phyloP scores from a whole-genome alignment of 2,888 invertebrate genomes.

The Apodemia zela region DNA sequence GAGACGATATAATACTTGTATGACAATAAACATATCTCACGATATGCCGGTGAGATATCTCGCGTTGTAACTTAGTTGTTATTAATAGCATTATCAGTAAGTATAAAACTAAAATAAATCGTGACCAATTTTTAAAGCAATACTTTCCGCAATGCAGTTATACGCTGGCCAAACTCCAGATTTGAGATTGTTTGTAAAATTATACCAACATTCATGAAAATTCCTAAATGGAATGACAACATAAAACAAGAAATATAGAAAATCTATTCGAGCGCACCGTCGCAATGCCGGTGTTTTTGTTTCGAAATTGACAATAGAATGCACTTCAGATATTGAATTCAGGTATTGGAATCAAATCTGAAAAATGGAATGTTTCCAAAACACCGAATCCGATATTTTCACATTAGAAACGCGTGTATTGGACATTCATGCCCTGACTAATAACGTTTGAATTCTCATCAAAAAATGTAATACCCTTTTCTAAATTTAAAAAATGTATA shows the following conservation, averaged over 20 bases:
- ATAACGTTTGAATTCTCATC: neutral
- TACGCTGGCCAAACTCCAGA: constrained; percentile 65
- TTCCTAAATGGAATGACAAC: constrained; percentile 35
- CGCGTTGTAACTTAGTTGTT: no score
- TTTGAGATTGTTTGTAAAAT: constrained; percentile 66
- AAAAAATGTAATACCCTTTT: neutral
- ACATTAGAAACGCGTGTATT: constrained; percentile 1
- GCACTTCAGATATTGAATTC: constrained; percentile 15
- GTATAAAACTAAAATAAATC: constrained; percentile 19
- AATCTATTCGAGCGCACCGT: constrained; percentile 25
- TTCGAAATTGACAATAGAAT: constrained; percentile 38
- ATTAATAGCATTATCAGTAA: neutral
- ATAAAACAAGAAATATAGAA: constrained; percentile 28
- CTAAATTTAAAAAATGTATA: no score
- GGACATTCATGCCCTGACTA: neutral
- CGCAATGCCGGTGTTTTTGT: constrained; percentile 26
- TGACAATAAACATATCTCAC: no score
- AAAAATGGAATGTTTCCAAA: constrained; percentile 21
- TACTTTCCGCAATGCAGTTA: constrained; percentile 58
- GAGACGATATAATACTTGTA: no score
- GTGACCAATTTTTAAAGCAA: constrained; percentile 27
- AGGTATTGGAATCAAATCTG: constrained; percentile 15
- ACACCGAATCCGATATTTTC: constrained; percentile 1
- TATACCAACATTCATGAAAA: constrained; percentile 55
- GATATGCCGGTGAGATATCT: no score